Conservation (phyloP, 1,140 invertebrate genomes). For the Hyphantria cunea region DNA sequence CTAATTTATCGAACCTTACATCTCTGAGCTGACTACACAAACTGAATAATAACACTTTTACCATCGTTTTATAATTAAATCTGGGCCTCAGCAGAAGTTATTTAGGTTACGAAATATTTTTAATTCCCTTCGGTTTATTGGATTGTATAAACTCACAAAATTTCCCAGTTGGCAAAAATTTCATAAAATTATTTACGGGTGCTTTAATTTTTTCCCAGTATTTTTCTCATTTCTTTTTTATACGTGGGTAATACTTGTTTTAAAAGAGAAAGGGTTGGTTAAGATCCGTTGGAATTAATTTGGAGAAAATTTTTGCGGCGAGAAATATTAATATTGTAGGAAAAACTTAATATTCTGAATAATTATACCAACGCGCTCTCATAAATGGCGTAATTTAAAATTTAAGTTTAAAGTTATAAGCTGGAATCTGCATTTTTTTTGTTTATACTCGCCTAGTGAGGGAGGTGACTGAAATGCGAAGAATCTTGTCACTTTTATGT, state of each 20-base stretch:
- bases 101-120: slow-evolving; percentile 18
- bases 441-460: too few species aligned
- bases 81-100: slow-evolving; percentile 18
- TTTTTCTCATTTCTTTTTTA: slow-evolving; percentile 10
- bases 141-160: slow-evolving; percentile 24
- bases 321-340: slow-evolving; percentile 8
- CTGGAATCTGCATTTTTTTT: too few species aligned
- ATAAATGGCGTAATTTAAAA: too few species aligned
- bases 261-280: slow-evolving; percentile 6
- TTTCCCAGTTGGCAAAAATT: slow-evolving; percentile 23
- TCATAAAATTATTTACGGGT: slow-evolving; percentile 17
- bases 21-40: background rate
- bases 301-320: background rate
- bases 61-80: slow-evolving; percentile 12
- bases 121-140: slow-evolving; percentile 21
- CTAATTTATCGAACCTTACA: background rate
- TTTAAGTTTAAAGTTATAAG: too few species aligned
- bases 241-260: slow-evolving; percentile 17
- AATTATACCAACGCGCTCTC: too few species aligned
- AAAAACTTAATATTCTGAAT: too few species aligned
- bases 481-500: too few species aligned
- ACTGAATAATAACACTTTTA: slow-evolving; percentile 1
- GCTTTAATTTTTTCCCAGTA: slow-evolving; percentile 6
- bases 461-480: too few species aligned
- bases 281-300: slow-evolving; percentile 15